Conservation (phyloP, 2,113 vertebrate species). For the Echinops telfairi region DNA sequence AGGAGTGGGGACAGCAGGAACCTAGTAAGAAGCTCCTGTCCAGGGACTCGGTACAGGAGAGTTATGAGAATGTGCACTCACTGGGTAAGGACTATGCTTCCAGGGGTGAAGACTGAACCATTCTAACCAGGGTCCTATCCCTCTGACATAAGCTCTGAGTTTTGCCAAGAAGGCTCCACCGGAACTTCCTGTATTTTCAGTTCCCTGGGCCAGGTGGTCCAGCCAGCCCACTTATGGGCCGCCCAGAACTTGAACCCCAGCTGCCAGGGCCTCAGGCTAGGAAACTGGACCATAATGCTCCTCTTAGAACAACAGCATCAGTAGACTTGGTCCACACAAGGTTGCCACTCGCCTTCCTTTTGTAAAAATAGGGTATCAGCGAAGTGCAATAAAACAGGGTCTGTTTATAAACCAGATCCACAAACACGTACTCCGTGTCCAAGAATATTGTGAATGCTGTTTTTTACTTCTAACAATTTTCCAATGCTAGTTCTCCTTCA, state of each 20-base stretch:
- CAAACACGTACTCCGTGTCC: neutral
- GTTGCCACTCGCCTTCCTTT: too few species aligned
- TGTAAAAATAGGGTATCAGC: too few species aligned
- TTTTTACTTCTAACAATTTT: neutral
- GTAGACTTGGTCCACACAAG: too few species aligned
- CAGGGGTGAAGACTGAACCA: constrained; percentile 37
- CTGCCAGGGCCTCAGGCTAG: neutral
- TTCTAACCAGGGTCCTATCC: constrained; percentile 36
- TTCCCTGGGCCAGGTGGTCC: neutral
- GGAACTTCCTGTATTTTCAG: constrained; percentile 29
- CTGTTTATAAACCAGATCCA: neutral
- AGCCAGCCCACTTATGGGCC: neutral
- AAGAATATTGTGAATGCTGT: neutral
- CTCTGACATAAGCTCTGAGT: neutral
- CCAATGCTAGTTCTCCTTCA: neutral
- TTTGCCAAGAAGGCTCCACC: neutral
- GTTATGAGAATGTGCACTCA: constrained; percentile 73
- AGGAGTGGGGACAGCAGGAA: constrained; percentile 80
- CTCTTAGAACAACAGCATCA: too few species aligned
- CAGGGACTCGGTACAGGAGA: constrained; percentile 76
- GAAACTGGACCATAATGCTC: neutral
- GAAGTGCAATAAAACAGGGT: neutral
- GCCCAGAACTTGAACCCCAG: neutral
- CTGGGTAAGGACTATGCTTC: constrained; percentile 78
- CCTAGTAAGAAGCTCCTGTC: constrained; percentile 73